Evolutionary conservation across 2,797 vertebrate species (phyloP).

Genomic region (Halcyon leucocephala): DNA sequence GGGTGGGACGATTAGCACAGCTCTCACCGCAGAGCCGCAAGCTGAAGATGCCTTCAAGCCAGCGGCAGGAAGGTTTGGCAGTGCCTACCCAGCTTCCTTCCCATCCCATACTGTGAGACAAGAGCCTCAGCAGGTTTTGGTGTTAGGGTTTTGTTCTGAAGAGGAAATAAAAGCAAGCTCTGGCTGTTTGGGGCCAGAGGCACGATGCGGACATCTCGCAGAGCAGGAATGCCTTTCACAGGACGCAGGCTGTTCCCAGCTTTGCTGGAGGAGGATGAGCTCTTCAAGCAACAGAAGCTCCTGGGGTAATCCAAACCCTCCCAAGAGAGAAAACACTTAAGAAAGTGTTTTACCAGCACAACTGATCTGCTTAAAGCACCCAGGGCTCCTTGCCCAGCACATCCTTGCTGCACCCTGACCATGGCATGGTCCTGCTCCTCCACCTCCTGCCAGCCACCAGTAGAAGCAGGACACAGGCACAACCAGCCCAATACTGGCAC

Average conservation of each 20-base stretch:
- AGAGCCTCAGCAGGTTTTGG: not conserved
- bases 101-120: rapidly evolving
- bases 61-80: not conserved
- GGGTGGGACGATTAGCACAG: not conserved
- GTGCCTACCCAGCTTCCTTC: not conserved
- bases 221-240: not conserved
- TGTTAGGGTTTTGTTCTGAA: not conserved
- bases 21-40: rapidly evolving
- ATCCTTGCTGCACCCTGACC: not conserved
- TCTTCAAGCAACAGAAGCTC: not conserved
- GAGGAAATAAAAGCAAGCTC: not conserved
- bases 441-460: not conserved
- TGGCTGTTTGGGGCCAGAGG: not conserved
- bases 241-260: not conserved
- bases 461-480: not conserved
- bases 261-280: not conserved
- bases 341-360: not conserved
- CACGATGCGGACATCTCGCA: rapidly evolving
- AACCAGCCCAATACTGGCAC: not conserved
- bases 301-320: not conserved
- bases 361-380: not conserved
- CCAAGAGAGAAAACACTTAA: not conserved
- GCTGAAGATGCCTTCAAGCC: not conserved
- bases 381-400: not conserved
- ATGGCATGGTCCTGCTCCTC: not conserved